Base-by-base conservation (phyloP, 2,888 invertebrate species). In the Microctonus aethiopoides region DNA sequence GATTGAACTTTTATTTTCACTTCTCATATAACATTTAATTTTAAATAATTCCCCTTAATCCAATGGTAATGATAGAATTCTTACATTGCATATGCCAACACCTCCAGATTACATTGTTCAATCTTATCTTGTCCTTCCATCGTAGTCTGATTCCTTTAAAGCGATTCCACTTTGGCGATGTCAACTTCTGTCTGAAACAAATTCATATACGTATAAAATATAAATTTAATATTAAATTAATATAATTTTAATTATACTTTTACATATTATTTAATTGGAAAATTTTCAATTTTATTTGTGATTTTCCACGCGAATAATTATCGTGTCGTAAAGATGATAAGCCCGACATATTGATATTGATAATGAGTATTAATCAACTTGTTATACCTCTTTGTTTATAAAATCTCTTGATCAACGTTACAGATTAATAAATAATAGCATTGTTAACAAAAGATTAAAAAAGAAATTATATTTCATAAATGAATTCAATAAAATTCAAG, bases 11-110 rank as follows among this genome's bases (percentile, higher is more conserved):
- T 54, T 24, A 61, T 71, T 64, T 36, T 10, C 29, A 20, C 13
- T 46, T 52, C 29, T 16, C 16, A 39, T 20, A 36, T 13, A 26
- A 3, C n/a, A 32, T 11, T 52, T 26, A 32, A 20, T 26, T 68
- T 68, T 68, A 46, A 11, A n/a, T 36, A 52, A 52, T 67, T 22
- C 16, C 13, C 11, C 10, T 41, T 57, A 62, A 68, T 68, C 56
- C 65, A 7, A 65, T 39, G 22, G 16, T 34, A 11, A 52, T 56
- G 1, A 41, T 59, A 6, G 29, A 24, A 72, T 74, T 89, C 93
- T 93, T 88, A 96, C 96, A 99, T 88, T 99, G 99, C 95, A 99
- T 96, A 88, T 98, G 98, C 98, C 99, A 99, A 87, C 99, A 99
- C 86, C 99, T 91, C 99, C 99, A 99, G 84, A 99, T 99, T 79